Conservation (phyloP, 2,888 invertebrate species). For the Dryobota labecula region DNA sequence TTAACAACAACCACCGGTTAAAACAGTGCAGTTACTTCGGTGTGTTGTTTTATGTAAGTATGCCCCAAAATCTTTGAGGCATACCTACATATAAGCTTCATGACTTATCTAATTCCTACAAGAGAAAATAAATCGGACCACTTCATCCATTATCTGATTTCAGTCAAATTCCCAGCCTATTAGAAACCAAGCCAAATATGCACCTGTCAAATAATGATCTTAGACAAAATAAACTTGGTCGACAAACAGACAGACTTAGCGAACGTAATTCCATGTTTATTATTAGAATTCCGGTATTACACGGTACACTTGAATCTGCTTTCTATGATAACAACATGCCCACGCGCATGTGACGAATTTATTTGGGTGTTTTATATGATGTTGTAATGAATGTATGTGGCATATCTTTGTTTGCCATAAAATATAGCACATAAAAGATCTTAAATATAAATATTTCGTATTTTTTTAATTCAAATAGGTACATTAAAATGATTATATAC, state of each 20-base stretch:
- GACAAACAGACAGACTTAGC: conserved; percentile 59
- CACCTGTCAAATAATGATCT: conserved; percentile 66
- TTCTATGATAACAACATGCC: conserved; percentile 82
- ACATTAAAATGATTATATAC: too few species aligned
- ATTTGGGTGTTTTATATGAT: too few species aligned
- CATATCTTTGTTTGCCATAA: too few species aligned
- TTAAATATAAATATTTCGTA: too few species aligned
- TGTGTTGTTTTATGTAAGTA: too few species aligned
- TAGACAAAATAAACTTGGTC: conserved; percentile 65
- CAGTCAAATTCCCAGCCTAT: conserved; percentile 50
- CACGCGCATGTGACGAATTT: conserved; percentile 76
- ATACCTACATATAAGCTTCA: background rate
- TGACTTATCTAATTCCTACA: too few species aligned
- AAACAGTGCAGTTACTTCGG: too few species aligned
- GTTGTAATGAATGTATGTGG: too few species aligned
- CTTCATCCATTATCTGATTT: conserved; percentile 26
- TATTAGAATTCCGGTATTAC: conserved; percentile 84
- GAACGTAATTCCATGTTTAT: conserved; percentile 76
- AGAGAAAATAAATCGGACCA: conserved; percentile 11
- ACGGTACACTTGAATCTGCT: conserved; percentile 81
- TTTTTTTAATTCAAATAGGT: too few species aligned
- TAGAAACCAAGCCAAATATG: conserved; percentile 63
- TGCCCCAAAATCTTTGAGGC: background rate
- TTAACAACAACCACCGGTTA: background rate
- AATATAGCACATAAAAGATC: too few species aligned